Evolutionary conservation across 2,797 vertebrate genomes (phyloP).

Genomic region (Hippocampus kuda): DNA sequence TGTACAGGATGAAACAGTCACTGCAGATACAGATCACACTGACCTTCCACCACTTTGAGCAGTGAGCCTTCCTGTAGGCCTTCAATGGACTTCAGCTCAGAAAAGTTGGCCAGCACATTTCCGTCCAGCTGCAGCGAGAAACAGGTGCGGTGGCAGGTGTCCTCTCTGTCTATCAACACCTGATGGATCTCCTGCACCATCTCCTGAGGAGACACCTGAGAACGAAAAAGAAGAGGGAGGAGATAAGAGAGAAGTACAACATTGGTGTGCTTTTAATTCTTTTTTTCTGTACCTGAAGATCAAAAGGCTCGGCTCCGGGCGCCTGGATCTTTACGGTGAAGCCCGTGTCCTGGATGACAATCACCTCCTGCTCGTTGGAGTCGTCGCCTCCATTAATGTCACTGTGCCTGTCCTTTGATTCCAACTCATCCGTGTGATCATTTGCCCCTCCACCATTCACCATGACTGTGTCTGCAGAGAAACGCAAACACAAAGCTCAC

Average conservation of each 20-base stretch:
- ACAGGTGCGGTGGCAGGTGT: conserved; percentile 97
- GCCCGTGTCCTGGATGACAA: conserved; percentile 98
- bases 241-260: not conserved
- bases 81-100: conserved; percentile 95
- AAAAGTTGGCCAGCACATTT: conserved; percentile 95
- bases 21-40: conserved; percentile 8
- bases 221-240: not conserved
- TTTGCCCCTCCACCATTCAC: conserved; percentile 81
- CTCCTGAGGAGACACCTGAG: conserved; percentile 96
- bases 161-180: conserved; percentile 95
- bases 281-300: conserved; percentile 77
- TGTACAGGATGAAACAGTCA: not conserved
- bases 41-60: conserved; percentile 97
- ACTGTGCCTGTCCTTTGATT: conserved; percentile 69
- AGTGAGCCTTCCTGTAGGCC: conserved; percentile 91
- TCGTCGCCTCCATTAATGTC: conserved; percentile 76
- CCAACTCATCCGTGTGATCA: conserved; percentile 64
- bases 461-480: conserved; percentile 67
- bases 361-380: conserved; percentile 91
- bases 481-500: not conserved
- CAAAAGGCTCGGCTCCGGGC: conserved; percentile 89
- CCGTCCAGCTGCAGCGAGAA: conserved; percentile 96
- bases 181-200: conserved; percentile 99
- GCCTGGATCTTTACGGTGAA: conserved; percentile 96
- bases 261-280: not conserved